phyloP scores from a whole-genome alignment of 2,888 invertebrate species.

The Epiblema foenella region DNA sequence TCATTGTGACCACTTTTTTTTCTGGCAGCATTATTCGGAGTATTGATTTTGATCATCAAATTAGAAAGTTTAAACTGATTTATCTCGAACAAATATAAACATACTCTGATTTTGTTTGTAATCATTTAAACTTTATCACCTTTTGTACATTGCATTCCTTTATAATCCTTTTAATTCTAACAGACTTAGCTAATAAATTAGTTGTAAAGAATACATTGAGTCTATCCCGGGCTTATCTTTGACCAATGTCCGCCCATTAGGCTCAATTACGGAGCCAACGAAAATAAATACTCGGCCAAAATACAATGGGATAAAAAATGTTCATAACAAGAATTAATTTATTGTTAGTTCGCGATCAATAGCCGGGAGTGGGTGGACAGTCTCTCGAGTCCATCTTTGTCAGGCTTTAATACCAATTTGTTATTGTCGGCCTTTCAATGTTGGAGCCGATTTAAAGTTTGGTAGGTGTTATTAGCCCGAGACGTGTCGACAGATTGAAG shows the following conservation, averaged over 20 bases:
- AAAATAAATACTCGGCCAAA: constrained; percentile 75
- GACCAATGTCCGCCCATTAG: constrained; percentile 81
- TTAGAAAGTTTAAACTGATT: constrained; percentile 46
- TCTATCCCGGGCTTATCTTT: constrained; percentile 63
- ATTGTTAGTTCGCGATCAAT: constrained; percentile 81
- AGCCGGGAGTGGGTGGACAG: constrained; percentile 83
- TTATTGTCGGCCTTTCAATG: constrained; percentile 82
- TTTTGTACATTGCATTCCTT: constrained; percentile 3
- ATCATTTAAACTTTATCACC: not conserved
- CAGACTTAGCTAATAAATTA: constrained; percentile 15
- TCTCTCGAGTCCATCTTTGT: constrained; percentile 84
- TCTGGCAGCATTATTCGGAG: constrained; percentile 46
- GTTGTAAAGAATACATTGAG: constrained; percentile 52
- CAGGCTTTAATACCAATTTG: constrained; percentile 84
- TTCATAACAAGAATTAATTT: constrained; percentile 84
- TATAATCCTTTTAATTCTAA: constrained; percentile 11
- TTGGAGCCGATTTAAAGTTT: constrained; percentile 78
- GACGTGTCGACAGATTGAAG: constrained; percentile 65
- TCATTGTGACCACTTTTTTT: constrained; percentile 34
- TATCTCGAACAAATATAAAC: constrained; percentile 26
- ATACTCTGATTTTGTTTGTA: not conserved
- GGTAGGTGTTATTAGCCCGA: constrained; percentile 67
- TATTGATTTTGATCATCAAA: constrained; percentile 57
- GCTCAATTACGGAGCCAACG: constrained; percentile 65
- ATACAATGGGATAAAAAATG: constrained; percentile 80